These are phyloP conservation scores for Megamerina dolium DNA, from an alignment of 2,888 invertebrate genomes.

Conservation along the genomic window DNA sequence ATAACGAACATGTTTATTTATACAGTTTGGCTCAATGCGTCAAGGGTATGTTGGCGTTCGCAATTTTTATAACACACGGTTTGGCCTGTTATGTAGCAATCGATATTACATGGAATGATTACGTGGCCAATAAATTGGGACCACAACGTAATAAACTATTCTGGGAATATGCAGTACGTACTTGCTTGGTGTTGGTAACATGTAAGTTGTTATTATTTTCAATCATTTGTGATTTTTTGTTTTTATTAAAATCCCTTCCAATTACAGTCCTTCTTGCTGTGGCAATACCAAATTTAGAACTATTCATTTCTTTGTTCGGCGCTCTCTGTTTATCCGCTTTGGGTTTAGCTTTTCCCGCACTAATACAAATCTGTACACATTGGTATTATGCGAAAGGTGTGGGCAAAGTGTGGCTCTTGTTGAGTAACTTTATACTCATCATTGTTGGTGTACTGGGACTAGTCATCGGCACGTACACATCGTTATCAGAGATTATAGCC, in stretches of 20 bases:
- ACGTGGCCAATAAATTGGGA: constrained; percentile 57
- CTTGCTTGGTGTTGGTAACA: constrained; percentile 70
- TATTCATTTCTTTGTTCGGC: constrained; percentile 78
- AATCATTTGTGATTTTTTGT: background rate
- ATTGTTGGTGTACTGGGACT: constrained; percentile 63
- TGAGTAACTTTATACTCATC: constrained; percentile 59
- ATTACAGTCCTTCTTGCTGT: constrained; percentile 74
- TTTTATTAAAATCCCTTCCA: background rate
- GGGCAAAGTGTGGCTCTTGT: constrained; percentile 54
- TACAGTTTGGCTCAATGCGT: constrained; percentile 68
- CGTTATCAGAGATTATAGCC: constrained; percentile 58
- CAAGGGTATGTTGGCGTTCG: constrained; percentile 66
- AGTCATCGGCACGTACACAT: constrained; percentile 65
- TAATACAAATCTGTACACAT: constrained; percentile 77
- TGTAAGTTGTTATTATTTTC: constrained; percentile 60
- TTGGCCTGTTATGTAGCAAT: constrained; percentile 94
- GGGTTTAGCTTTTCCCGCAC: constrained; percentile 84
- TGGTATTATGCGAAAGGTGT: constrained; percentile 62
- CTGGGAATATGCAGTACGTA: constrained; percentile 76
- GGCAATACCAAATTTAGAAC: constrained; percentile 75
- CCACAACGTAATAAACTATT: constrained; percentile 57
- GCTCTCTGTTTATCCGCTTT: constrained; percentile 83
- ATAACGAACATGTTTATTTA: too few relatives aligned
- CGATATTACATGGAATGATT: constrained; percentile 85
- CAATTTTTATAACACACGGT: constrained; percentile 87